A percentile compares a stretch with the other conserved stretches of the same genome.
Evolutionary conservation across 2,113 vertebrate genomes (phyloP).

Genomic region (Addax nasomaculatus): DNA sequence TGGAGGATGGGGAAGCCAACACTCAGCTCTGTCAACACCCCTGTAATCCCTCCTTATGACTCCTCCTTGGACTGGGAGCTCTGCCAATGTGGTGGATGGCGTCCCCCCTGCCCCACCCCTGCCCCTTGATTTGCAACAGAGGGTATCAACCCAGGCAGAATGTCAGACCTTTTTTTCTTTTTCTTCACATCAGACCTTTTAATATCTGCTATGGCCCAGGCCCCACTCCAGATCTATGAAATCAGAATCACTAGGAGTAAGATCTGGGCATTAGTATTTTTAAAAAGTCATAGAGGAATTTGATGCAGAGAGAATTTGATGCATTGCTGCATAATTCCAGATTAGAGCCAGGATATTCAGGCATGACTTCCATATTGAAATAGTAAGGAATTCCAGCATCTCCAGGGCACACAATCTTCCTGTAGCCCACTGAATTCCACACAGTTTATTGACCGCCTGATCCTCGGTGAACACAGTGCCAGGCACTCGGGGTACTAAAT

Average conservation of each 20-base stretch:
- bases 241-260: neutral
- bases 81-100: accelerated
- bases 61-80: neutral
- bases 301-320: neutral
- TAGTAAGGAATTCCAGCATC: neutral
- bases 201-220: neutral
- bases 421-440: neutral
- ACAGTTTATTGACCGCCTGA: neutral
- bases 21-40: neutral
- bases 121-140: neutral
- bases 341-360: neutral
- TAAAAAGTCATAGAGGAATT: neutral
- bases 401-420: neutral
- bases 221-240: neutral
- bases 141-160: neutral
- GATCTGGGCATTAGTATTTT: neutral
- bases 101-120: neutral
- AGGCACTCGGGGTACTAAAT: neutral
- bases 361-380: neutral
- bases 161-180: neutral
- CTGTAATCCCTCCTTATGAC: neutral
- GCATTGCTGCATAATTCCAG: neutral
- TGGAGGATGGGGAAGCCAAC: neutral
- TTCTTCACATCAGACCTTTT: neutral
- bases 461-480: neutral